Evolutionary conservation across 1,140 invertebrate species (phyloP).

Genomic region (Hylaeus volcanicus): DNA sequence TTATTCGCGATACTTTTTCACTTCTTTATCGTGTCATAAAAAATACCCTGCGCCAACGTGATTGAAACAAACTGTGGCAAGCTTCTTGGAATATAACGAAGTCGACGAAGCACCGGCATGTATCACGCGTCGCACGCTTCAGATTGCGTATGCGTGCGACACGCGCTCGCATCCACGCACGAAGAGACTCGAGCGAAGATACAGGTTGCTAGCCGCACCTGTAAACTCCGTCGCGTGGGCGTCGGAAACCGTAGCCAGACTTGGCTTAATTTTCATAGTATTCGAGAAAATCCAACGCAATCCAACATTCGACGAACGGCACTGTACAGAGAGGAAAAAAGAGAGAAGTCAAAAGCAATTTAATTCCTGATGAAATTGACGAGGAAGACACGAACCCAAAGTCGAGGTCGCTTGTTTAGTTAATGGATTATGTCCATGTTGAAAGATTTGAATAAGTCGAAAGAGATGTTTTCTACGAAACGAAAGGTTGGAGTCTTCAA

Average conservation of each 20-base stretch:
- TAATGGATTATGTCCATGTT: too few relatives aligned
- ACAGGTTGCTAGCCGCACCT: conserved; percentile 79
- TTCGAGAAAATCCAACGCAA: conserved; percentile 42
- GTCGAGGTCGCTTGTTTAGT: too few relatives aligned
- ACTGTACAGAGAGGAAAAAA: too few relatives aligned
- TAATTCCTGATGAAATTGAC: too few relatives aligned
- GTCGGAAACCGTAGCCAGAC: conserved; percentile 70
- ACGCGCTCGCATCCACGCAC: conserved; percentile 41
- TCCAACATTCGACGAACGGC: too few relatives aligned
- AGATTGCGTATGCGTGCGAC: conserved; percentile 49
- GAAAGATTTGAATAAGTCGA: too few relatives aligned
- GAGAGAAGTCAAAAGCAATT: too few relatives aligned
- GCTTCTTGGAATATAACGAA: conserved; percentile 61
- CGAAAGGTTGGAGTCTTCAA: too few relatives aligned
- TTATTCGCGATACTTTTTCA: conserved; percentile 1
- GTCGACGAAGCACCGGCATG: conserved; percentile 34
- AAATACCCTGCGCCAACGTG: conserved; percentile 12
- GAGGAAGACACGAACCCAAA: too few relatives aligned
- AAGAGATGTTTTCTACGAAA: too few relatives aligned
- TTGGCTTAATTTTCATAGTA: conserved; percentile 55
- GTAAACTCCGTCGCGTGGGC: conserved; percentile 75
- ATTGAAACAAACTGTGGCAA: conserved; percentile 26
- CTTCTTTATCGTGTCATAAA: conserved; percentile 17
- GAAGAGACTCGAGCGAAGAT: conserved; percentile 60
- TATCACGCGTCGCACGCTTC: conserved; percentile 47